Evolutionary conservation across 2,888 invertebrate species (phyloP).

Genomic region (Torymus texanus): DNA sequence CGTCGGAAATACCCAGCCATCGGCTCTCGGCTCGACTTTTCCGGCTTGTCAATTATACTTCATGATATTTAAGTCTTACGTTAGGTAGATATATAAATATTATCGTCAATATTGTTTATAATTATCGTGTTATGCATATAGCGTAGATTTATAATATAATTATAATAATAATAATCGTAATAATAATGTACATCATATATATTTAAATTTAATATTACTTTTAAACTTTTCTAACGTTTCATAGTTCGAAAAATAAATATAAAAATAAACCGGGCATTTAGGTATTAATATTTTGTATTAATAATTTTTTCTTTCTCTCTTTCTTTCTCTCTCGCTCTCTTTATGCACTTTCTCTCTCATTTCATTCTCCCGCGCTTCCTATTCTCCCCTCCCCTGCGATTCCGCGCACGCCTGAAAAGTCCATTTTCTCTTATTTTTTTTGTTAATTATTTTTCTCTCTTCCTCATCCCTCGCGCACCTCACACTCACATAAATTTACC

Average conservation of each 20-base stretch:
- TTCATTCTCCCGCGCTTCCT: neutral
- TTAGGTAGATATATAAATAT: conserved; percentile 55
- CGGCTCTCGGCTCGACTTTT: conserved; percentile 6
- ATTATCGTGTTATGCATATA: conserved; percentile 55
- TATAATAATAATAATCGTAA: conserved; percentile 56
- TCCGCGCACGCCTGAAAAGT: conserved; percentile 51
- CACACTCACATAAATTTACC: conserved; percentile 48
- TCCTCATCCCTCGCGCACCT: conserved; percentile 52
- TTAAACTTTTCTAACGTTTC: conserved; percentile 75
- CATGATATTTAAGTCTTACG: conserved; percentile 53
- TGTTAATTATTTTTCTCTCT: conserved; percentile 52
- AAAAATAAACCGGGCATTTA: conserved; percentile 76
- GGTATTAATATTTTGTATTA: conserved; percentile 76
- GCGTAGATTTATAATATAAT: conserved; percentile 56
- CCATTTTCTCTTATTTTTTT: conserved; percentile 51
- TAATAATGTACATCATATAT: conserved; percentile 66
- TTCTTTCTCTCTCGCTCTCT: conserved; percentile 59
- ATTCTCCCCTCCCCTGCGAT: conserved; percentile 5
- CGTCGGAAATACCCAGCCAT: conserved; percentile 39
- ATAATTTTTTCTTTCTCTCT: conserved; percentile 67
- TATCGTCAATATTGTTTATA: conserved; percentile 54
- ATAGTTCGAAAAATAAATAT: conserved; percentile 75
- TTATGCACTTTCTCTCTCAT: conserved; percentile 42
- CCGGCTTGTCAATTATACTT: conserved; percentile 35
- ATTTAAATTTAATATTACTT: conserved; percentile 73